Evolutionary conservation across 2,113 vertebrate genomes (phyloP), one percentile per base, ranked within the genome.

Genomic region (Neotoma lepida): DNA sequence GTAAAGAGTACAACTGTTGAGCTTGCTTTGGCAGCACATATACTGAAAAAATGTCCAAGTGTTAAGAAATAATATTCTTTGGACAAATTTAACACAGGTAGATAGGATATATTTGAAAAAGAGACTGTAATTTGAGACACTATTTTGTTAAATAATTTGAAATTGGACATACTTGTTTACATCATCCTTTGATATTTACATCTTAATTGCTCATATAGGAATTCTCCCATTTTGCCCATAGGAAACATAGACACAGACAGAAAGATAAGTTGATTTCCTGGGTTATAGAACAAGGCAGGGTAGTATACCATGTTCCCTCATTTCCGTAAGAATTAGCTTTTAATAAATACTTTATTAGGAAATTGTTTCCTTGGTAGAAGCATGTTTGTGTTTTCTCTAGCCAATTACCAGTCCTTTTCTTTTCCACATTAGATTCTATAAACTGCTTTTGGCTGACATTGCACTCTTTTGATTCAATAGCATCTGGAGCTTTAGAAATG

Each of bases 291-390:
- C 7, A 74, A 18, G 68, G 54, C 54, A 61, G 39, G 28, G 2
- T 88, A 58, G 4, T 58, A 51, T 58, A 74, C 28, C 54, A 76
- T 61, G 10, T 35, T 88, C n/a, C 3, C 86, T 74, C 54, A 35
- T 76, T 88, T 88, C 86, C 86, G 76, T 88, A 76, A 87, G 35
- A 71, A 73, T 76, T 88, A 44, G 30, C 17, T 35, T 76, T 44
- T 74, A 68, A 35, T 68, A 68, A 88, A 46, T 74, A 1, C 6
- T 44, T 88, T 74, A 58, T 76, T 74, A 76, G 70, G 39, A 74
- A 61, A 88, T 74, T 61, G 54, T 61, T 88, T 88, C 54, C 86
- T 61, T 71, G 66, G 35, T 71, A 71, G 51, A 87, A 87, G 24
- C 8, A 87, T 71, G 35, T 9, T 71, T 87, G 35, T 87, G 14